Conservation (phyloP, 2,888 invertebrate species). For the Drosophila lutescens region DNA sequence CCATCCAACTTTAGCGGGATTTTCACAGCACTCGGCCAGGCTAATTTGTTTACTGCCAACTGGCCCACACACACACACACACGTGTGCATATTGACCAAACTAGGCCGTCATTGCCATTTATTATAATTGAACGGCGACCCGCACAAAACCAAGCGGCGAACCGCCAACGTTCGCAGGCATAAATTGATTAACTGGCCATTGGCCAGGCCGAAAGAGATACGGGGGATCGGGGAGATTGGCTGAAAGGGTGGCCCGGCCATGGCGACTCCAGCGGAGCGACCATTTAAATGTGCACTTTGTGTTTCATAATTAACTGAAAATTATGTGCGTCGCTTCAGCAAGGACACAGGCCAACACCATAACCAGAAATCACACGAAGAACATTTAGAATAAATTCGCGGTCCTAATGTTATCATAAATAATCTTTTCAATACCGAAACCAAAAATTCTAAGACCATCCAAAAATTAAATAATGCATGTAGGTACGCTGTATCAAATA, state of each 20-base stretch:
- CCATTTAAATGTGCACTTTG: constrained; percentile 63
- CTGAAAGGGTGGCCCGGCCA: background rate
- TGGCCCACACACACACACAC: constrained; percentile 12
- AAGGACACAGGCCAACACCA: constrained; percentile 4
- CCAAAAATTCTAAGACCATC: no score
- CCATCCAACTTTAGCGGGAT: constrained; percentile 16
- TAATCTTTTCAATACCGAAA: no score
- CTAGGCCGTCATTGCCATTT: constrained; percentile 56
- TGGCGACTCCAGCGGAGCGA: constrained; percentile 17
- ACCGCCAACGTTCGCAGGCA: constrained; percentile 43
- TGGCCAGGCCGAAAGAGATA: constrained; percentile 16
- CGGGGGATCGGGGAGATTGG: background rate
- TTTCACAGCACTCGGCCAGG: constrained; percentile 20
- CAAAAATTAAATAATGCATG: no score
- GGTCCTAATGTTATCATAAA: no score
- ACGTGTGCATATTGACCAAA: constrained; percentile 28
- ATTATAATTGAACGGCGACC: constrained; percentile 57
- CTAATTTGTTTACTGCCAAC: constrained; percentile 44
- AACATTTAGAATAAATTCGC: background rate
- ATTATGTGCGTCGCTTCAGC: constrained; percentile 26
- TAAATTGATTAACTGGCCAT: constrained; percentile 57
- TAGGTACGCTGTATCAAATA: no score
- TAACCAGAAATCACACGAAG: background rate
- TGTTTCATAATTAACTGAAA: constrained; percentile 56
- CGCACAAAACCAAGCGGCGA: constrained; percentile 26